A percentile compares a stretch with the other conserved stretches of the same genome.
These are phyloP conservation scores for Eufriesea mexicana DNA, from an alignment of 1,140 invertebrate species.

Conservation along the genomic window DNA sequence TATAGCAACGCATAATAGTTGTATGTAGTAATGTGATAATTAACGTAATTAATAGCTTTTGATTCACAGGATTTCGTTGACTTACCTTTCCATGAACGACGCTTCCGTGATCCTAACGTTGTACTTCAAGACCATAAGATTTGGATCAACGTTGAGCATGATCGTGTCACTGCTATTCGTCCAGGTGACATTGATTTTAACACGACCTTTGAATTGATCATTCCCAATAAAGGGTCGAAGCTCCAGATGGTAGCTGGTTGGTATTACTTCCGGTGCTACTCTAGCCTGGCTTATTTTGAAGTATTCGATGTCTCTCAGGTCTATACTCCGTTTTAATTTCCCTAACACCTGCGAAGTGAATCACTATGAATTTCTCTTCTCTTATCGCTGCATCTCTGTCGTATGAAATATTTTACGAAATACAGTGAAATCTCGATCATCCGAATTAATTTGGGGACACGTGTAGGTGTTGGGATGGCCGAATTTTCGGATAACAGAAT, in stretches of 20 bases:
- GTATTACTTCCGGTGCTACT: constrained; percentile 83
- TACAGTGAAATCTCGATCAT: no score
- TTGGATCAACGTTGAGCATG: constrained; percentile 84
- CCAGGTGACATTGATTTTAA: constrained; percentile 85
- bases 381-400: no score
- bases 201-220: constrained; percentile 84
- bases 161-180: constrained; percentile 83
- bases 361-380: no score
- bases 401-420: no score
- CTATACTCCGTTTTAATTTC: constrained; percentile 69
- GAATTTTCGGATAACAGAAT: no score
- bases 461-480: no score
- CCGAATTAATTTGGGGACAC: no score
- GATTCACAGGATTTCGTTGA: background rate
- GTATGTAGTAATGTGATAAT: no score
- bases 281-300: constrained; percentile 52
- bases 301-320: constrained; percentile 69
- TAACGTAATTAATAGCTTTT: no score
- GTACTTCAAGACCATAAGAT: constrained; percentile 81
- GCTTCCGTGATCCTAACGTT: constrained; percentile 66
- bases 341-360: background rate
- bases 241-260: constrained; percentile 84
- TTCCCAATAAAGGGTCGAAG: constrained; percentile 85
- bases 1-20: no score
- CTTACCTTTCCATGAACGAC: constrained; percentile 71